phyloP scores from a whole-genome alignment of 30 jellyfish, hydroid and myxozoan genomes.

The Chrysaora quinquecirrha region DNA sequence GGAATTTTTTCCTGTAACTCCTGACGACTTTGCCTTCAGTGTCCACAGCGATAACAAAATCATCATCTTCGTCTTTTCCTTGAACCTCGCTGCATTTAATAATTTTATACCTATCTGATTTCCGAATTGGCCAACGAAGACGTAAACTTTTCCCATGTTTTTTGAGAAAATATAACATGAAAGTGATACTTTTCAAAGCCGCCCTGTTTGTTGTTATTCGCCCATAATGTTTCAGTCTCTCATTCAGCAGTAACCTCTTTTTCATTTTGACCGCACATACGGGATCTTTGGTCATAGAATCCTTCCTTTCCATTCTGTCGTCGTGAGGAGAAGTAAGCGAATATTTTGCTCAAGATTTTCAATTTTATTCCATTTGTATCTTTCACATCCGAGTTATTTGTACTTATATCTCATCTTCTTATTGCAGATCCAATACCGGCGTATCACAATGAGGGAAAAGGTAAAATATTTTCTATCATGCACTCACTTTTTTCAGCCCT shows the following conservation, averaged over 20 bases:
- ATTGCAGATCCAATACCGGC: slow-evolving; percentile 33
- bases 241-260: background rate
- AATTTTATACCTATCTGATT: slow-evolving; percentile 47
- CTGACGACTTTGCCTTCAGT: slow-evolving; percentile 41
- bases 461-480: slow-evolving; percentile 12
- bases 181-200: too few species aligned
- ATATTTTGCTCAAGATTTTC: background rate
- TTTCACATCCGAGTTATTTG: slow-evolving; percentile 9
- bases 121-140: slow-evolving; percentile 69
- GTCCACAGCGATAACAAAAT: slow-evolving; percentile 33
- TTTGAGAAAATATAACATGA: background rate
- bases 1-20: background rate
- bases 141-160: slow-evolving; percentile 11
- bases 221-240: too few species aligned
- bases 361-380: slow-evolving; percentile 7
- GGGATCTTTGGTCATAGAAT: background rate
- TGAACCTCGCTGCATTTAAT: background rate
- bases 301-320: slow-evolving; percentile 40
- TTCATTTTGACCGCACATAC: background rate
- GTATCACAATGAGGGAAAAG: slow-evolving; percentile 69
- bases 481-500: too few species aligned
- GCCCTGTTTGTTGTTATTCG: background rate
- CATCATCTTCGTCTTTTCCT: background rate
- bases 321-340: background rate
- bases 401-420: background rate